Evolutionary conservation across 2,797 vertebrate species (phyloP).

Genomic region (Trematomus bernacchii): DNA sequence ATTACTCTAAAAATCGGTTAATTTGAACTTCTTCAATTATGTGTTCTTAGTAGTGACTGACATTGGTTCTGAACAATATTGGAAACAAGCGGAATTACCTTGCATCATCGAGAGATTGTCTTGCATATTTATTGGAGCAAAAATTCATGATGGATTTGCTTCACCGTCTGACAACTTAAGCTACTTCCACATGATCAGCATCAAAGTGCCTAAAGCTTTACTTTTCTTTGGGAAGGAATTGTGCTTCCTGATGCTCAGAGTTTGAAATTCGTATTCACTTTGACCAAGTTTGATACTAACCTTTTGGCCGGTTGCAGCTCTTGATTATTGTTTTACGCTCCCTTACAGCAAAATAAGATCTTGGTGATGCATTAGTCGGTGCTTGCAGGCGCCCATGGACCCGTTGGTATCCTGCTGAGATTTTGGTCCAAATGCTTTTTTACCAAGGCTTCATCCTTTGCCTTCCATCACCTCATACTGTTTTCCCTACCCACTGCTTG

Average conservation of each 20-base stretch:
- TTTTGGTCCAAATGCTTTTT: constrained; percentile 25
- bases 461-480: constrained; percentile 23
- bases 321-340: not conserved
- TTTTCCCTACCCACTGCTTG: not conserved
- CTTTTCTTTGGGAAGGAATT: constrained; percentile 3
- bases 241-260: not conserved
- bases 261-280: not conserved
- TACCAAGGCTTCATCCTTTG: constrained; percentile 2
- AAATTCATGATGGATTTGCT: constrained; percentile 22
- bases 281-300: not conserved
- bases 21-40: not conserved
- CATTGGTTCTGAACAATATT: not conserved
- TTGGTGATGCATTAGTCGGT: constrained; percentile 1
- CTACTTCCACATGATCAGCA: constrained; percentile 41
- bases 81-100: not conserved
- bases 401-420: constrained; percentile 6
- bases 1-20: not conserved
- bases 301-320: not conserved
- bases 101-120: not conserved
- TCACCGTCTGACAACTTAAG: constrained; percentile 28
- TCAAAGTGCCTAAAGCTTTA: constrained; percentile 31
- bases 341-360: constrained; percentile 12
- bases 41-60: not conserved
- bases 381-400: constrained; percentile 9
- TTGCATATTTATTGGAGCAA: constrained; percentile 16